Conservation (phyloP, 1,140 invertebrate genomes). For the Drosophila ercepeae region DNA sequence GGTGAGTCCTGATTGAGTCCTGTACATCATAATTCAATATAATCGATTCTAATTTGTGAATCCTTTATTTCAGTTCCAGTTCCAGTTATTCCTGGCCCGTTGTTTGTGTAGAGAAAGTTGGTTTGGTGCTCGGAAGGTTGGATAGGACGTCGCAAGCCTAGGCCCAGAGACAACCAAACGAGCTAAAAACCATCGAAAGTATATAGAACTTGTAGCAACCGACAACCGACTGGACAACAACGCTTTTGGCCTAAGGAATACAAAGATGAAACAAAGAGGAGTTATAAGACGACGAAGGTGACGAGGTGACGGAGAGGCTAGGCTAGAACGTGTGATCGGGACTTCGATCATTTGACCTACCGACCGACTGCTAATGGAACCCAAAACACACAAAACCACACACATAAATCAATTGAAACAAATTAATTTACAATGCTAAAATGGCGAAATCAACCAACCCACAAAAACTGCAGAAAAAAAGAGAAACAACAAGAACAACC, state of each 20-base stretch:
- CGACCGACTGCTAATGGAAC: constrained; percentile 49
- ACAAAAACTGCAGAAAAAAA: constrained; percentile 39
- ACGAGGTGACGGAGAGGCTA: constrained; percentile 59
- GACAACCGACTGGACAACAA: too few species aligned
- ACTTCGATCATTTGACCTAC: constrained; percentile 64
- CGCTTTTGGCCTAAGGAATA: not conserved
- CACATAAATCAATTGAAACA: constrained; percentile 48
- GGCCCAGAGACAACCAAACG: too few species aligned
- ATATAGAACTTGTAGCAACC: too few species aligned
- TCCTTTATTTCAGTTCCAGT: not conserved
- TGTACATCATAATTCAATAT: not conserved
- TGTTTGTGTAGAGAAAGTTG: not conserved
- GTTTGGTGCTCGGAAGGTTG: too few species aligned
- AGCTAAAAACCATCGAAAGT: too few species aligned
- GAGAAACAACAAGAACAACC: constrained; percentile 19
- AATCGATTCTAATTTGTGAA: not conserved
- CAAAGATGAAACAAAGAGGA: too few species aligned
- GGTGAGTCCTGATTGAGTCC: constrained; percentile 47
- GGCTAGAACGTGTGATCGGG: constrained; percentile 36
- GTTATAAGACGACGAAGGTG: too few species aligned
- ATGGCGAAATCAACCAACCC: constrained; percentile 64
- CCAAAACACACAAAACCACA: constrained; percentile 37
- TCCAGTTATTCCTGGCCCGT: not conserved
- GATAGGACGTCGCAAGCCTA: too few species aligned
- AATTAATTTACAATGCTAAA: constrained; percentile 56